Conservation (phyloP, 2,888 invertebrate genomes). For the Digitonthophagus gazella region DNA sequence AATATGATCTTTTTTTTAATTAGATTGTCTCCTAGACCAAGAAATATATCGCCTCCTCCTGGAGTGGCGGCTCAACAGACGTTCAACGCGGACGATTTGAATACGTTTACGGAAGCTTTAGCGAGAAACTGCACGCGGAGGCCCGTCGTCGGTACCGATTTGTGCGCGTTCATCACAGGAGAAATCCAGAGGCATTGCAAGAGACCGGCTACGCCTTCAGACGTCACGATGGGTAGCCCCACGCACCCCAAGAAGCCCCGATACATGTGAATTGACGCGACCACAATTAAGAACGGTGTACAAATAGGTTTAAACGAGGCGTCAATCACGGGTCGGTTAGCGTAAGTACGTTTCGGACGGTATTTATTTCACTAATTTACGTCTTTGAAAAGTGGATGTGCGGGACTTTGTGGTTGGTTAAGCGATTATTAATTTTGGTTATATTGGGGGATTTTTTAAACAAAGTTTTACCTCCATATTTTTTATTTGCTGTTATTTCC, state of each 20-base stretch:
- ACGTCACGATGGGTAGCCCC: constrained; percentile 76
- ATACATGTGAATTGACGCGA: constrained; percentile 67
- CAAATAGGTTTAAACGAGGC: background rate
- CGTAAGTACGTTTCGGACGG: background rate
- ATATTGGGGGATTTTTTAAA: too few species aligned
- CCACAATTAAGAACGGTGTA: background rate
- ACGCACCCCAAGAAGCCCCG: constrained; percentile 72
- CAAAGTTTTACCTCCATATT: too few species aligned
- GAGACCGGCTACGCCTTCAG: constrained; percentile 65
- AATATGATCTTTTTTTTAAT: background rate
- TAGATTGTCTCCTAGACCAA: constrained; percentile 56
- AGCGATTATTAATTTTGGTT: background rate
- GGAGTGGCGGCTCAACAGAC: constrained; percentile 42
- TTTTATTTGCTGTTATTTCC: too few species aligned
- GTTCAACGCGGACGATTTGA: constrained; percentile 59
- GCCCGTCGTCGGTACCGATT: constrained; percentile 53
- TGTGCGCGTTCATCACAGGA: constrained; percentile 70
- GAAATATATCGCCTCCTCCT: constrained; percentile 52
- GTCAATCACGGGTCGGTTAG: background rate
- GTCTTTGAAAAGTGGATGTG: background rate
- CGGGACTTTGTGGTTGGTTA: background rate
- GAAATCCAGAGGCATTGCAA: constrained; percentile 74
- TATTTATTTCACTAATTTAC: background rate
- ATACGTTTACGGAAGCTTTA: constrained; percentile 73
- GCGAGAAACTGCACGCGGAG: constrained; percentile 56